Evolutionary conservation across 2,888 invertebrate genomes (phyloP).

Genomic region (Pocota personata): DNA sequence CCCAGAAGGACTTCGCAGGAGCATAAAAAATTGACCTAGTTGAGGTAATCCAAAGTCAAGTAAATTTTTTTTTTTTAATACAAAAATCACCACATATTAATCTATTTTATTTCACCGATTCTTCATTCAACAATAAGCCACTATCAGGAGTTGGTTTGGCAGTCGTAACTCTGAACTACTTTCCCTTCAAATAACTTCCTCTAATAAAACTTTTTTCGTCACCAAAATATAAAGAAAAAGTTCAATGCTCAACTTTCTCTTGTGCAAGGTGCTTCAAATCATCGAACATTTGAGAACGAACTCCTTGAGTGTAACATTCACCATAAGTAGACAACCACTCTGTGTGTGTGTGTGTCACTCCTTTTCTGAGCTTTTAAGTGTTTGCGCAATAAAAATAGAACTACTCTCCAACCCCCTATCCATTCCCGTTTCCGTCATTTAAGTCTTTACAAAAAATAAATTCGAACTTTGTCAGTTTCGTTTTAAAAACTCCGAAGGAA

Average conservation of each 20-base stretch:
- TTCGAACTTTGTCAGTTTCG: slow-evolving; percentile 54
- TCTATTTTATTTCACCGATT: no score
- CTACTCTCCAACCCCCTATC: neutral
- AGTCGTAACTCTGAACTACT: slow-evolving; percentile 37
- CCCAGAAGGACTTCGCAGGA: no score
- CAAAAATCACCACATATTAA: no score
- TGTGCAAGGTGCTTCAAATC: slow-evolving; percentile 57
- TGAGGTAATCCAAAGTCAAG: no score
- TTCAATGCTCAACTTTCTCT: slow-evolving; percentile 42
- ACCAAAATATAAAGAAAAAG: slow-evolving; percentile 15
- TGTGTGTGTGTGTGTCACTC: slow-evolving; percentile 8
- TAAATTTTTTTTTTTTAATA: no score
- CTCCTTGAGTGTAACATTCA: slow-evolving; percentile 27
- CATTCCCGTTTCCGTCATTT: slow-evolving; percentile 50
- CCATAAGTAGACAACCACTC: slow-evolving; percentile 27
- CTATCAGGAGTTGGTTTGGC: slow-evolving; percentile 1
- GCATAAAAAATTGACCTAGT: no score
- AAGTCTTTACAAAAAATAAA: slow-evolving; percentile 53
- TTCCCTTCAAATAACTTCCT: neutral
- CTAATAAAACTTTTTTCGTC: slow-evolving; percentile 8
- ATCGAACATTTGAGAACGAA: slow-evolving; percentile 30
- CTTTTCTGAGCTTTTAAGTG: slow-evolving; percentile 39
- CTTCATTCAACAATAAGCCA: neutral
- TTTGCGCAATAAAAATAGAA: slow-evolving; percentile 40
- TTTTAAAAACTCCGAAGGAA: slow-evolving; percentile 33